Base-by-base conservation (phyloP, 2,113 vertebrate genomes). In the Boleophthalmus pectinirostris region DNA sequence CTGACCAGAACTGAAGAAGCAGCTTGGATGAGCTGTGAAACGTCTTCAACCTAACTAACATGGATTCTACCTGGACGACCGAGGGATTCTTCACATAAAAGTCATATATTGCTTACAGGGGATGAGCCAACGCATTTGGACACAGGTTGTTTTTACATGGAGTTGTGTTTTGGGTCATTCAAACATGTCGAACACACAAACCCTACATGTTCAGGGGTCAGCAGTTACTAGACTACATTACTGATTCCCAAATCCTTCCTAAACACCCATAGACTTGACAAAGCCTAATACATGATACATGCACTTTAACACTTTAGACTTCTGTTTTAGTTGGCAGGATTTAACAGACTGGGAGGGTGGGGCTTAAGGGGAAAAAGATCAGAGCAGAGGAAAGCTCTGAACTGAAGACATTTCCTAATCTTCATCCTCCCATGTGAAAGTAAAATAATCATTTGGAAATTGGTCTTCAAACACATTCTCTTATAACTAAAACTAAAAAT, bases 371-470 rank as follows among this genome's bases (percentile, higher is more conserved):
- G 68, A 33, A 60, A 58, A 2, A 21, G 68, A 79, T 75, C 68
- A 77, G 70, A 70, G 47, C 66, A 43, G n/a, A 78, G 14, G 46
- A 61, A 73, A n/a, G 67, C 64, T 74, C 46, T 73, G 68, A 81
- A 80, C 23, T 69, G 24, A 70, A 73, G 81, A 74, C 72, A 56
- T 69, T 80, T 77, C 18, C 0, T 68, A 80, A 72, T 81, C 66
- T 73, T 49, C 38, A 21, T 70, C 43, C 78, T 77, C 63, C 74
- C 77, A 64, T 68, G 64, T 70, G 33, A 66, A 65, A 64, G 11
- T 56, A 21, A 4, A 73, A 38, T 63, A 83, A 58, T 43, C 15
- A 24, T 24, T 49, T 23, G 5, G 25, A 66, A 68, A 69, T 8
- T 71, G 20, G 23, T 58, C 49, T 51, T 1, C 4, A 25, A 25